phyloP scores from a whole-genome alignment of 2,113 vertebrate species.

The Dasyurus viverrinus region DNA sequence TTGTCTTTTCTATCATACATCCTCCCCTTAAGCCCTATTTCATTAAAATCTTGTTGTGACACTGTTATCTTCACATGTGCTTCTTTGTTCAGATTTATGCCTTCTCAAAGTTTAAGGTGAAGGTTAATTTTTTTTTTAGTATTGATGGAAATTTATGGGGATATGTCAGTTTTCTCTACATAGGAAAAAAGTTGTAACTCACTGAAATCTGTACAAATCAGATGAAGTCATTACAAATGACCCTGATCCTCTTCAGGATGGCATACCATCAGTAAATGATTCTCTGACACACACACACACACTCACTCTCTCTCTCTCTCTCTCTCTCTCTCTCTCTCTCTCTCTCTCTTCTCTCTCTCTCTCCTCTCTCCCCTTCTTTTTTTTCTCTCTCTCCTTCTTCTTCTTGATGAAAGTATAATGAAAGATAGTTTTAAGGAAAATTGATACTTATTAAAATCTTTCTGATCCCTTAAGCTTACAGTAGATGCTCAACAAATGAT shows the following conservation, averaged over 20 bases:
- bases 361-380: too few relatives aligned
- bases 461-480: background rate
- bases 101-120: slow-evolving; percentile 49
- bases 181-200: slow-evolving; percentile 44
- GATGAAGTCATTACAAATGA: slow-evolving; percentile 66
- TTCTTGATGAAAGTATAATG: slow-evolving; percentile 19
- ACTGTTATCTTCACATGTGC: background rate
- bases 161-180: slow-evolving; percentile 57
- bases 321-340: too few relatives aligned
- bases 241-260: slow-evolving; percentile 43
- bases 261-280: slow-evolving; percentile 21
- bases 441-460: slow-evolving; percentile 49
- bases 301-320: too few relatives aligned
- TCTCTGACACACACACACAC: too few relatives aligned
- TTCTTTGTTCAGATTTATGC: slow-evolving; percentile 63
- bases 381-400: too few relatives aligned
- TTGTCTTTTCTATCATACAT: background rate
- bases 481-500: background rate
- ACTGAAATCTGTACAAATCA: slow-evolving; percentile 61
- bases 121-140: slow-evolving; percentile 56
- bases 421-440: slow-evolving; percentile 44
- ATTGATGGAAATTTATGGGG: slow-evolving; percentile 61
- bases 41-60: slow-evolving; percentile 49
- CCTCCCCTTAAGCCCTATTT: slow-evolving; percentile 21
- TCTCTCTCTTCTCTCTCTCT: too few relatives aligned